A percentile compares a stretch with the other conserved stretches of the same genome.
These are phyloP conservation scores for Pocillopora verrucosa DNA, from an alignment of 64 coral and sea anemone species.

Conservation along the genomic window DNA sequence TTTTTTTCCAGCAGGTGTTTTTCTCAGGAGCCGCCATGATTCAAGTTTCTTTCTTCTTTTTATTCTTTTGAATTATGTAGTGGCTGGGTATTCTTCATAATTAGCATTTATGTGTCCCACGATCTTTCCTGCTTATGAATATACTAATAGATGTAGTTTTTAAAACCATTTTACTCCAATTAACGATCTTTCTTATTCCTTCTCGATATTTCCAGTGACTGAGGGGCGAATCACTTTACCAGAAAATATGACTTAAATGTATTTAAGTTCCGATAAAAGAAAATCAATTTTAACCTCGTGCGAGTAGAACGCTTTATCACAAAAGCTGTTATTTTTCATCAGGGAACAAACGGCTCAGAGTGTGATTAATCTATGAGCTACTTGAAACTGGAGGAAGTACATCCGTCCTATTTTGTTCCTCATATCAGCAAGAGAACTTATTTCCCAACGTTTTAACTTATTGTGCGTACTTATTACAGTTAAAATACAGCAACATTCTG, in stretches of 20 bases:
- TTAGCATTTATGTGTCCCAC: neutral
- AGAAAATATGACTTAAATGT: no score
- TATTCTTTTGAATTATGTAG: neutral
- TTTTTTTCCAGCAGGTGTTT: neutral
- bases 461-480: neutral
- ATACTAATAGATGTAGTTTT: no score
- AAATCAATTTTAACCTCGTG: neutral
- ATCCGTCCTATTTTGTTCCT: neutral
- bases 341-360: neutral
- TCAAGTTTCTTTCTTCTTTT: neutral
- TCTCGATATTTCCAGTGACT: no score
- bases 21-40: neutral
- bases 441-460: neutral
- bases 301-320: neutral
- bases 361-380: neutral
- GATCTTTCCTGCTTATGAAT: no score
- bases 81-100: neutral
- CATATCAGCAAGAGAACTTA: neutral
- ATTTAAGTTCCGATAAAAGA: neutral
- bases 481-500: neutral
- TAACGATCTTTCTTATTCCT: no score
- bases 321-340: conserved; percentile 5
- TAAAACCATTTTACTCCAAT: no score
- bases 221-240: no score
- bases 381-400: neutral